Evolutionary conservation across 92 coral and sea anemone species (phyloP).

Genomic region (Epizoanthus ramosus): DNA sequence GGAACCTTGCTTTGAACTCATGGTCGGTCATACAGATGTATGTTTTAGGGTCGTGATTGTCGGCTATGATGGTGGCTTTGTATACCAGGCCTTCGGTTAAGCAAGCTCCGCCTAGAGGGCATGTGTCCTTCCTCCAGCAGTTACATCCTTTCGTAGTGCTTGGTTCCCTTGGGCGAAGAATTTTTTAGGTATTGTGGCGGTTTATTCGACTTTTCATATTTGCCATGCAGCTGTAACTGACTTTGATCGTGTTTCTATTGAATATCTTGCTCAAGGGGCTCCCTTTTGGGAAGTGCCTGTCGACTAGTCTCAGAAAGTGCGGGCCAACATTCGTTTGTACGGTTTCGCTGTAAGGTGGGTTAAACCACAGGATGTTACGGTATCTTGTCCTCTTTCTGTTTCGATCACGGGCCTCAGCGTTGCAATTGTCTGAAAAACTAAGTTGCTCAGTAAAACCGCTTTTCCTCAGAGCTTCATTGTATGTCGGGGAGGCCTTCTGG

Average conservation of each 20-base stretch:
- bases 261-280: background rate
- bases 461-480: too few species aligned
- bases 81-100: too few species aligned
- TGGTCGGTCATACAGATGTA: too few species aligned
- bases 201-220: slow-evolving; percentile 1
- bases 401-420: background rate
- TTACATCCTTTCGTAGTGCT: too few species aligned
- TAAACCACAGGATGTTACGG: background rate
- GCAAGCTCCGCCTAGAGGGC: too few species aligned
- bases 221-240: background rate
- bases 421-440: too few species aligned
- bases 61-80: too few species aligned
- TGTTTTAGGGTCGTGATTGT: too few species aligned
- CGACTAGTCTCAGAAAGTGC: background rate
- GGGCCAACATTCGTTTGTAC: background rate
- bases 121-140: too few species aligned
- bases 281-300: slow-evolving; percentile 8
- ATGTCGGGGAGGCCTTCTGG: too few species aligned
- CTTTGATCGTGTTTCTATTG: background rate
- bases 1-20: too few species aligned
- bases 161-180: background rate
- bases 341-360: background rate
- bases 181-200: background rate
- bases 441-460: too few species aligned
- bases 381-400: background rate